Evolutionary conservation across 2,797 vertebrate species (phyloP), one percentile per base, ranked within the genome.

Genomic region (Alosa sapidissima): DNA sequence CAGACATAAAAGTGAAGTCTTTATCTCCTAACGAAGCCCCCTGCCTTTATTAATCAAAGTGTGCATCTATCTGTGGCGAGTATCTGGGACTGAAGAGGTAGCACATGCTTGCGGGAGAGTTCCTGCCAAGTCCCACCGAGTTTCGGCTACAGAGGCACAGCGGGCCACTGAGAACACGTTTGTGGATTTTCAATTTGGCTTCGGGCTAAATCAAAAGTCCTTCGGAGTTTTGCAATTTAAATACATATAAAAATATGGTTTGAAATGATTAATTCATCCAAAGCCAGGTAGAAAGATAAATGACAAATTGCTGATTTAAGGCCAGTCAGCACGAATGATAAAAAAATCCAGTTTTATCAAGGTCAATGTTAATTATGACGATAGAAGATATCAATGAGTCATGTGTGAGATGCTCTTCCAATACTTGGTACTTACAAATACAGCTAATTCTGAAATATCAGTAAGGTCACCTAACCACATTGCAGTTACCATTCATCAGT

Each of bases 1-100:
- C 83, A 84, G 49, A 84, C 48, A 86, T 87, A 85, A 88, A 86
- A 82, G 72, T 81, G 47, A 84, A 78, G 55, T 78, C 52, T 89
- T 88, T 89, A 88, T 89, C 87, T 89, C 84, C 84, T 85, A 75
- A 75, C 81, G 81, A 86, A 89, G 85, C 52, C 19, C 45, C 81
- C 51, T 45, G 78, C 85, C 68, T 88, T 84, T 83, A 88, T 87
- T 90, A 75, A 87, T 87, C 84, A 89, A 55, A 86, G 52, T 68
- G n/a, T 14, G 84, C 85, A 84, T 87, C 60, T 36, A 75, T 75
- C 68, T 10, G 36, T 41, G 68, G 9, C 1, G 13, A 75, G 68
- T 65, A 33, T 33, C 62, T 65, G 62, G 24, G 62, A 28, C 24
- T 65, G 24, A 65, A 65, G 60, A n/a, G 60, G 24, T 65, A 11